Evolutionary conservation across 2,797 vertebrate genomes (phyloP).

Genomic region (Amphiprion clarkii): DNA sequence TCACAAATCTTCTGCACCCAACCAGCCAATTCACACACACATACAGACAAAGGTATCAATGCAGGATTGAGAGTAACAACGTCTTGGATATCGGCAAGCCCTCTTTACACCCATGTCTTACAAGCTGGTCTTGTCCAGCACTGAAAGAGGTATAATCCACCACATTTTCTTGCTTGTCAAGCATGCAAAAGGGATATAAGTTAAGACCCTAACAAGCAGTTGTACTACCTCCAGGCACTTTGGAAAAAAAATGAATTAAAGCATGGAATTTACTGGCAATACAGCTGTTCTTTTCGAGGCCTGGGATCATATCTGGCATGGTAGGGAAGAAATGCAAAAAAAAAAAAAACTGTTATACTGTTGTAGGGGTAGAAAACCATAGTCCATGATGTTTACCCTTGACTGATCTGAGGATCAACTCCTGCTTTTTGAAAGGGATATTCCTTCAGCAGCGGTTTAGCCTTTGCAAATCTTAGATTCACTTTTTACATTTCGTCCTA

Average conservation of each 20-base stretch:
- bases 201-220: constrained; percentile 42
- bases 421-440: not conserved
- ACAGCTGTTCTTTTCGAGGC: not conserved
- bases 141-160: constrained; percentile 53
- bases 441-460: not conserved
- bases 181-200: constrained; percentile 41
- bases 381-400: not conserved
- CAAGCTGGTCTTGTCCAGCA: constrained; percentile 17
- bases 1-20: not conserved
- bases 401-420: not conserved
- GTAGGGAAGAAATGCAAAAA: not conserved
- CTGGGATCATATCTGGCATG: not conserved
- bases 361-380: not conserved
- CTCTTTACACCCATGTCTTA: constrained; percentile 43
- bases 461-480: not conserved
- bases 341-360: not conserved
- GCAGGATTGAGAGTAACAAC: constrained; percentile 31
- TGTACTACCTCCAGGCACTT: not conserved
- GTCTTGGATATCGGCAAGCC: constrained; percentile 19
- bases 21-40: not conserved
- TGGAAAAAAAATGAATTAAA: not conserved
- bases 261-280: not conserved
- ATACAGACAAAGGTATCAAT: constrained; percentile 6
- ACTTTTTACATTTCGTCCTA: constrained; percentile 34
- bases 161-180: constrained; percentile 39